Evolutionary conservation across 2,888 invertebrate species (phyloP).

Genomic region (Campoplex nolae): DNA sequence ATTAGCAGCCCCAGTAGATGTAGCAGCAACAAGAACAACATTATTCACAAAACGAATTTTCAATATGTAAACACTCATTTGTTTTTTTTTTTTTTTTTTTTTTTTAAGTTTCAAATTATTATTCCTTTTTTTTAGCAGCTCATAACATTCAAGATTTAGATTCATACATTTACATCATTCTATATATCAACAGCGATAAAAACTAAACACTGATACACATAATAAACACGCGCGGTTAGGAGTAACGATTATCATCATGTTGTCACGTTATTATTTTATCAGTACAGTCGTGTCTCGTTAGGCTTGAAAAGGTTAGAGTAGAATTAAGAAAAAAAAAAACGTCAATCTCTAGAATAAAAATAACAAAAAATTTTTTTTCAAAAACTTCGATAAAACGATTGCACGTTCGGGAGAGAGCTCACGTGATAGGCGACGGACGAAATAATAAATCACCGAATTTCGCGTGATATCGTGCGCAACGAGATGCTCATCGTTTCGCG

Average conservation of each 20-base stretch:
- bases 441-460: slow-evolving; percentile 22
- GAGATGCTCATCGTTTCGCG: slow-evolving; percentile 47
- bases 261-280: slow-evolving; percentile 21
- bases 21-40: slow-evolving; percentile 43
- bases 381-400: not conserved
- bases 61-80: not conserved
- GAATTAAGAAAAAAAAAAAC: not conserved
- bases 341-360: not conserved
- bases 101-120: not conserved
- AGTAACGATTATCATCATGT: slow-evolving; percentile 7
- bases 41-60: slow-evolving; percentile 34
- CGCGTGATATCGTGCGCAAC: slow-evolving; percentile 29
- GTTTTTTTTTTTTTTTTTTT: too few species aligned
- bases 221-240: slow-evolving; percentile 19
- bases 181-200: not conserved
- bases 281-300: slow-evolving; percentile 6
- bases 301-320: not conserved
- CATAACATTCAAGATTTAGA: not conserved
- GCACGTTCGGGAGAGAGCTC: not conserved
- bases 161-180: slow-evolving; percentile 10
- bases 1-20: slow-evolving; percentile 50
- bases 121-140: not conserved
- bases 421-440: not conserved
- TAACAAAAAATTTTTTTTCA: not conserved
- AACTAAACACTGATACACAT: slow-evolving; percentile 1